Percentiles rank a stretch among this genome's conserved stretches.
Evolutionary conservation across 2,113 vertebrate genomes (phyloP).

Genomic region (Xiphophorus maculatus): DNA sequence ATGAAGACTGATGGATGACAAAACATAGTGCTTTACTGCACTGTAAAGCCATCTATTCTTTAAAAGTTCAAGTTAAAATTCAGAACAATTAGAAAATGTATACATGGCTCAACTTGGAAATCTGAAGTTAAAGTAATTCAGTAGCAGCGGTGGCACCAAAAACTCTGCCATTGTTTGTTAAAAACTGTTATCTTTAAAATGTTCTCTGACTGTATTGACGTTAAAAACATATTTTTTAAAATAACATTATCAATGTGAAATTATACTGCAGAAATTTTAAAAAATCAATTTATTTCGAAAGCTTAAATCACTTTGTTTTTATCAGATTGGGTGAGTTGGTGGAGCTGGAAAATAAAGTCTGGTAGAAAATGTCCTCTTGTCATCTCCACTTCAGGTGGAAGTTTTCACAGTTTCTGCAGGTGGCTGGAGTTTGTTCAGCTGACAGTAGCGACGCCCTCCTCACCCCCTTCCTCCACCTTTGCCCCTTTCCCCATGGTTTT

Average conservation of each 20-base stretch:
- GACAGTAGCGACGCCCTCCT: slow-evolving; percentile 82
- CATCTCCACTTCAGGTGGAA: slow-evolving; percentile 44
- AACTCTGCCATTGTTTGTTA: too few relatives aligned
- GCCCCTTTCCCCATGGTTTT: slow-evolving; percentile 90
- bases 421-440: slow-evolving; percentile 82
- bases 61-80: too few relatives aligned
- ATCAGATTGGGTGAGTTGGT: slow-evolving; percentile 4
- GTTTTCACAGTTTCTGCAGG: slow-evolving; percentile 66
- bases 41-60: too few relatives aligned
- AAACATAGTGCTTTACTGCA: too few relatives aligned
- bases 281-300: not conserved
- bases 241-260: not conserved
- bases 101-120: too few relatives aligned
- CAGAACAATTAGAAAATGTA: too few relatives aligned
- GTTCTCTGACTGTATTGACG: not conserved
- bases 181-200: not conserved
- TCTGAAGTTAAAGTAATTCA: too few relatives aligned
- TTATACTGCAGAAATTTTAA: not conserved
- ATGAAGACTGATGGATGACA: not conserved
- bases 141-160: too few relatives aligned
- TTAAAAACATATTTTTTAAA: not conserved
- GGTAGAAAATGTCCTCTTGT: slow-evolving; percentile 53
- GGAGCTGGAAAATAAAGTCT: slow-evolving; percentile 46
- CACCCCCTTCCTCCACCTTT: slow-evolving; percentile 87
- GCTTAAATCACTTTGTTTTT: not conserved